Conservation (phyloP, 2,888 invertebrate genomes). For the Sceliomorpha sp. region DNA sequence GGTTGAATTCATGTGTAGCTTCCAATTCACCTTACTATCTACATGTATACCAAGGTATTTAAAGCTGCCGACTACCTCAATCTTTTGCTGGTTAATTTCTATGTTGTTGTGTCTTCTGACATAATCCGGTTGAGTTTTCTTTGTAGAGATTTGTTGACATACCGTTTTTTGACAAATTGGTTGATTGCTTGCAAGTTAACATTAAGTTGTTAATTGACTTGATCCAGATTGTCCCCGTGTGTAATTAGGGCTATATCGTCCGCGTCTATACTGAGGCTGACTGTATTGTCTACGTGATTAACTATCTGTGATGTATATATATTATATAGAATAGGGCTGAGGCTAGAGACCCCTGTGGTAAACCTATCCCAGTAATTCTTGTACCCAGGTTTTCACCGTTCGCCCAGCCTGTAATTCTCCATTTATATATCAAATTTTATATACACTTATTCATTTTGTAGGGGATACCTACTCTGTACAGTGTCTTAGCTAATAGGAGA, state of each 20-base stretch:
- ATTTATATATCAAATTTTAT: neutral
- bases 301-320: neutral
- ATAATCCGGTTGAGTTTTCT: neutral
- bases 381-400: neutral
- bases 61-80: neutral
- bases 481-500: neutral
- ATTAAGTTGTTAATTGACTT: neutral
- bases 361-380: neutral
- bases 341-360: neutral
- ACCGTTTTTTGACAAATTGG: neutral
- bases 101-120: too few relatives aligned
- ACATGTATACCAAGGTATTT: neutral
- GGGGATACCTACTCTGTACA: neutral
- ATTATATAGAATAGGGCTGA: neutral
- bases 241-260: neutral
- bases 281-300: neutral
- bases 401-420: neutral
- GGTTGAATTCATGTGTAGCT: neutral
- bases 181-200: neutral
- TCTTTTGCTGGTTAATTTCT: neutral
- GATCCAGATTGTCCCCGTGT: neutral
- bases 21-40: neutral
- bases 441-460: neutral
- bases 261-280: neutral
- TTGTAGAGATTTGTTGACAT: neutral